Evolutionary conservation across 2,888 invertebrate genomes (phyloP), one percentile per base, ranked within the genome.

Genomic region (Caenorhabditis angaria): DNA sequence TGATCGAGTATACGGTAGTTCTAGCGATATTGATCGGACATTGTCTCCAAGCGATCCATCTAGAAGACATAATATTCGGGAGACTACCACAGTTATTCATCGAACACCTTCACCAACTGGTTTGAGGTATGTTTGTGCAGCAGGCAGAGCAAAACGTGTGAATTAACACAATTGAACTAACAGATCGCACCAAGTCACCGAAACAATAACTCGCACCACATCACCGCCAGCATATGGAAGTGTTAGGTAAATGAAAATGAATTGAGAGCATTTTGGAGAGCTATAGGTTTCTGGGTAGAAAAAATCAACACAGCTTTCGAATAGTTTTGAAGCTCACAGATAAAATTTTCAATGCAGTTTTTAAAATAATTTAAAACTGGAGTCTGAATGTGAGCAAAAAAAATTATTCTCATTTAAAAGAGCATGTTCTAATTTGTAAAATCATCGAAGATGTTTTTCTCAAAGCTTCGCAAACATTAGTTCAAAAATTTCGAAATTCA

Each of bases 51-150:
- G 69, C 25, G 68, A 73, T 51, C 73, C 69, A 51, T 77, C 61
- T 2, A 64, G 77, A 70, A 67, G 66, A 53, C 69, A 70, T 12
- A 71, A 76, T 53, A 74, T 75, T 47, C 71, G 71, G 1, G 76
- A 79, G 53, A 72, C 74, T 12, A 72, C 75, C 0, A 75, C 75
- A 10, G 71, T 71, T 41, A 67, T 67, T 47, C 66, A 69, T 25
- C 67, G 72, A 62, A 76, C 75, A 56, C 75, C 76, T 20, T 77
- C 79, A 57, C 79, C 76, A 50, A 64, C 70, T 62, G 72, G 72
- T 59, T 68, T 72, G 59, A 64, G 72, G 72, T 72, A 59, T 61
- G 53, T 72, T 61, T 29, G 27, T 54, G 50, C 25, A 51, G 10
- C 59, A 58, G 50, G n/a, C 14, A 14, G 24, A 28, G 48, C 2